Conservation (phyloP, 2,888 invertebrate genomes). For the Meghimatium bilineatum region DNA sequence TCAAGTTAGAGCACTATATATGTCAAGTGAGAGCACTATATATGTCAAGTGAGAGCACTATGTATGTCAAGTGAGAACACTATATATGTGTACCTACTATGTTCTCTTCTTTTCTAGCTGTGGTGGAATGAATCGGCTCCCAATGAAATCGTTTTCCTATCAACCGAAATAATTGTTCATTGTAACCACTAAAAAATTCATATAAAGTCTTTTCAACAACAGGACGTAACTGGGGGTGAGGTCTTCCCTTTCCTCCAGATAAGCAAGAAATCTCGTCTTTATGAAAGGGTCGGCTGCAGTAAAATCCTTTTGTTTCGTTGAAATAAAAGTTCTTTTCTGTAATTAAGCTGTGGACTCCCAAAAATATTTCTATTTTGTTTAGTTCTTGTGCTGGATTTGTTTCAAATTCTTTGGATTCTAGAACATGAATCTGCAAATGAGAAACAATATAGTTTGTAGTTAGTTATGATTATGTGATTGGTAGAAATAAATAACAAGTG, state of each 20-base stretch:
- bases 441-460: background rate
- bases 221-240: constrained; percentile 12
- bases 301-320: constrained; percentile 36
- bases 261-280: background rate
- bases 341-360: constrained; percentile 26
- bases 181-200: constrained; percentile 29
- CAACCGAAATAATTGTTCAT: constrained; percentile 35
- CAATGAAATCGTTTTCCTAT: constrained; percentile 23
- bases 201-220: constrained; percentile 17
- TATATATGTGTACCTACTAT: background rate
- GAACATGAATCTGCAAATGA: constrained; percentile 26
- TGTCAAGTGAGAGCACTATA: too few species aligned
- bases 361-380: constrained; percentile 27
- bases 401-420: constrained; percentile 12
- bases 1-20: too few species aligned
- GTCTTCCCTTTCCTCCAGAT: background rate
- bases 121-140: background rate
- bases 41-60: too few species aligned
- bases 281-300: constrained; percentile 31
- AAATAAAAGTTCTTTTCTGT: constrained; percentile 36
- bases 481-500: too few species aligned
- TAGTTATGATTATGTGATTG: background rate
- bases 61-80: too few species aligned
- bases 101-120: background rate
- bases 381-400: constrained; percentile 16